A percentile compares a stretch with the other conserved stretches of the same genome.
Evolutionary conservation across 2,113 vertebrate species (phyloP).

Genomic region (Ginglymostoma cirratum): DNA sequence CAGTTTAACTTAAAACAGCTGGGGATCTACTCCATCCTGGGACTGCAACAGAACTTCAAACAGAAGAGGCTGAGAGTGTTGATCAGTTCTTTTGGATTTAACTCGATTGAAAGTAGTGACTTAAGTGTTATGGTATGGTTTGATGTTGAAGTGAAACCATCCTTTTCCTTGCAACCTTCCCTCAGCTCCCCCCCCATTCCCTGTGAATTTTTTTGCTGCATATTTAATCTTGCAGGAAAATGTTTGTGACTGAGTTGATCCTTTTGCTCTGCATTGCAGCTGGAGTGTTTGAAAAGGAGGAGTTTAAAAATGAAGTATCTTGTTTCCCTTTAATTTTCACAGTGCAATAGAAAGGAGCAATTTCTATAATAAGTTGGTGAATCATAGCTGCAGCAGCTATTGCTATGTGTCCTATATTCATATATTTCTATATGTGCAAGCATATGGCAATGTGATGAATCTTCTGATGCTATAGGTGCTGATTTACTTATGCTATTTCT

Average conservation of each 20-base stretch:
- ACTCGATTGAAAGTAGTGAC: background rate
- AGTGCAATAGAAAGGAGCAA: background rate
- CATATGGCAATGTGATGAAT: background rate
- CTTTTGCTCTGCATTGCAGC: background rate
- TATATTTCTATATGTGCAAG: background rate
- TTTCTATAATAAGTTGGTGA: background rate
- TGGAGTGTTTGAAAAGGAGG: background rate
- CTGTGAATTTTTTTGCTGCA: background rate
- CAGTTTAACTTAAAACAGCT: background rate
- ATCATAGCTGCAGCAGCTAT: background rate
- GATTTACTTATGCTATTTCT: background rate
- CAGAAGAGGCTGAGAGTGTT: background rate
- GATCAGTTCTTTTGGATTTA: slow-evolving; percentile 7
- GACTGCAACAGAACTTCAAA: background rate
- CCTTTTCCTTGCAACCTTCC: too few species aligned
- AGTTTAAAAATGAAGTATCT: background rate
- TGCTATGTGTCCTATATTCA: background rate
- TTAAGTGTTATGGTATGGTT: background rate
- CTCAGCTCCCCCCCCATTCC: background rate
- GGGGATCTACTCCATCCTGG: background rate
- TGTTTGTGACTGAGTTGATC: background rate
- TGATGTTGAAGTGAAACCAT: background rate
- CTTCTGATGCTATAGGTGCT: background rate
- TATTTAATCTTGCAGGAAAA: background rate
- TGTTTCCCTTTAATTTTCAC: background rate